Evolutionary conservation across 2,797 vertebrate species (phyloP), one percentile per base, ranked within the genome.

Genomic region (Carcharodon carcharias): DNA sequence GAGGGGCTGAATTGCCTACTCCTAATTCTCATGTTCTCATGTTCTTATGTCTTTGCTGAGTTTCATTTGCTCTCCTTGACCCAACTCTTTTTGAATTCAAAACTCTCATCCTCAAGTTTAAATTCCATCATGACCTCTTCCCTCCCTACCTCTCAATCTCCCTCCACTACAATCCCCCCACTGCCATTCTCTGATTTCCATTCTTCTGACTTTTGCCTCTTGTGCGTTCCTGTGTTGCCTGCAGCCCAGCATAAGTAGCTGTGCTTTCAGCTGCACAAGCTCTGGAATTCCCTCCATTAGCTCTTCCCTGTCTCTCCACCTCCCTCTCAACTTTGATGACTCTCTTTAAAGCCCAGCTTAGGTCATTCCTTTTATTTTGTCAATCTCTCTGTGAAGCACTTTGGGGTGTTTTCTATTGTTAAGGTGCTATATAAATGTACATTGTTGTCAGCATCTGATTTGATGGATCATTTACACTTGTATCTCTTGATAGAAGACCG

Each of bases 401-500:
- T 89, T 89, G 54, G 9, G 87, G 56, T 9, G 14, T 93, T 93
- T 45, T 93, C 35, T 54, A 65, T 21, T 93, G 18, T 58, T n/a
- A 54, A 96, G 96, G 23, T 35, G 71, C 95, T 96, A 35, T 97
- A 96, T 96, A 96, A 96, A 96, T 96, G 91, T 18, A 95, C 96
- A 1, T 96, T 58, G 45, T 88, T 91, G 45, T 54, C 65, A 69
- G 3, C 9, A n/a, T 88, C 61, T 71, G 87, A 89, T 92, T 92
- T 50, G 45, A 58, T 5, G 0, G 82, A 94, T 14, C 96, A 94
- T 69, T 96, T 50, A 73, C 6, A 96, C 96, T 97, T 96, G 65
- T 96, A n/a, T 0, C 97, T 97, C 91, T 96, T 96, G 80, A 95
- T 97, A 99, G 99, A 97, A 98, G 98, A 96, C 98, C 97, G 96